Percentiles rank a stretch among this genome's conserved stretches.
Conservation (phyloP, 2,888 invertebrate species). For the Steromphala cineraria region DNA sequence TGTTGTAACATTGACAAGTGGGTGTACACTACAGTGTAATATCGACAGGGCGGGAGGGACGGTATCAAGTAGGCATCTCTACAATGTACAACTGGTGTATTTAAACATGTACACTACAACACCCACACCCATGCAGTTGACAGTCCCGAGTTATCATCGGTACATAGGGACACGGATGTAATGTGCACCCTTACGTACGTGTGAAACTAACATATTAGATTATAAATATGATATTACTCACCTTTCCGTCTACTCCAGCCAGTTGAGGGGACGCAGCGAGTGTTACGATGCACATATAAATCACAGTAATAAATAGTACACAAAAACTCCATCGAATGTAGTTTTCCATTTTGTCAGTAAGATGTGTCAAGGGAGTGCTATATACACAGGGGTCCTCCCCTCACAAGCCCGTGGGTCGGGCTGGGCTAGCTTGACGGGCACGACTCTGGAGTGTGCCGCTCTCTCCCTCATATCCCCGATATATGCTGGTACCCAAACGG, state of each 20-base stretch:
- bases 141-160: no score
- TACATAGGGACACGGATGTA: no score
- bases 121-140: no score
- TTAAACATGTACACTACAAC: no score
- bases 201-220: no score
- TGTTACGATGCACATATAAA: background rate
- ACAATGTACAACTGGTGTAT: no score
- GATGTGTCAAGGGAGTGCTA: background rate
- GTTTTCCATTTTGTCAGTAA: background rate
- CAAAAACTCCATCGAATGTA: constrained; percentile 5
- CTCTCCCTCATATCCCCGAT: background rate
- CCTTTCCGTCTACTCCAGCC: background rate
- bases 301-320: background rate
- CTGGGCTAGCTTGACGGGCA: background rate
- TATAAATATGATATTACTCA: background rate
- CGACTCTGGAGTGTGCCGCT: background rate
- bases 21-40: no score
- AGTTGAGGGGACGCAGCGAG: background rate
- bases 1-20: no score
- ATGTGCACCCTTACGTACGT: no score
- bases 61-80: no score
- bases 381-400: background rate
- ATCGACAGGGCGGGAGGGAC: no score
- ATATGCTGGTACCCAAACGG: background rate
- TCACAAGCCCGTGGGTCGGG: background rate